Evolutionary conservation across 2,888 invertebrate species (phyloP).

Genomic region (Trisateles emortualis): DNA sequence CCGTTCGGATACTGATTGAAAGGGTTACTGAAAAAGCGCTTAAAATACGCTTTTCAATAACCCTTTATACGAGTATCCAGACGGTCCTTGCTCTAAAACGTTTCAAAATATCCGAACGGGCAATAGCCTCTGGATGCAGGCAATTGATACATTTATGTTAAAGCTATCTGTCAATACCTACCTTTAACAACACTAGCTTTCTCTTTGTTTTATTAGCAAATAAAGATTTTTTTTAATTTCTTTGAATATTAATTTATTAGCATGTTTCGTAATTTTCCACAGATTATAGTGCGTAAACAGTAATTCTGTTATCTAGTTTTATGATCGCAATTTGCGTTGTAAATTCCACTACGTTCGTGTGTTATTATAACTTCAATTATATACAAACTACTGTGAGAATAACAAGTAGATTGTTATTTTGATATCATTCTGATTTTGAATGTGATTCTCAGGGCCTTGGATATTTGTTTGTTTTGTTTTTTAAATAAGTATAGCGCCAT

Average conservation of each 20-base stretch:
- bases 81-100: too few species aligned
- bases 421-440: constrained; percentile 5
- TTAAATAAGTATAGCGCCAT: too few species aligned
- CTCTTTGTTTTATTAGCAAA: constrained; percentile 8
- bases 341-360: constrained; percentile 16
- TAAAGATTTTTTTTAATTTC: not conserved
- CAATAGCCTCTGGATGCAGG: too few species aligned
- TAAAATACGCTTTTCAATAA: too few species aligned
- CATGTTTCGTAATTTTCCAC: constrained; percentile 1
- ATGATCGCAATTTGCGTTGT: constrained; percentile 16
- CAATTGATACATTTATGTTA: too few species aligned
- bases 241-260: not conserved
- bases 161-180: too few species aligned
- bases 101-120: too few species aligned
- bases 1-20: too few species aligned
- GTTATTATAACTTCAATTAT: constrained; percentile 31
- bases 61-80: too few species aligned
- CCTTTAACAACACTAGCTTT: constrained; percentile 12
- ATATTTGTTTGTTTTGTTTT: constrained; percentile 9
- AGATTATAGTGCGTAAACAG: constrained; percentile 11
- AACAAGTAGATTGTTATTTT: constrained; percentile 27
- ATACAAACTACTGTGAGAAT: constrained; percentile 28
- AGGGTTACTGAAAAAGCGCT: too few species aligned
- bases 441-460: constrained; percentile 30
- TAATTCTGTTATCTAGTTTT: constrained; percentile 17